phyloP scores from a whole-genome alignment of 2,113 vertebrate species.

The Pipra filicauda region DNA sequence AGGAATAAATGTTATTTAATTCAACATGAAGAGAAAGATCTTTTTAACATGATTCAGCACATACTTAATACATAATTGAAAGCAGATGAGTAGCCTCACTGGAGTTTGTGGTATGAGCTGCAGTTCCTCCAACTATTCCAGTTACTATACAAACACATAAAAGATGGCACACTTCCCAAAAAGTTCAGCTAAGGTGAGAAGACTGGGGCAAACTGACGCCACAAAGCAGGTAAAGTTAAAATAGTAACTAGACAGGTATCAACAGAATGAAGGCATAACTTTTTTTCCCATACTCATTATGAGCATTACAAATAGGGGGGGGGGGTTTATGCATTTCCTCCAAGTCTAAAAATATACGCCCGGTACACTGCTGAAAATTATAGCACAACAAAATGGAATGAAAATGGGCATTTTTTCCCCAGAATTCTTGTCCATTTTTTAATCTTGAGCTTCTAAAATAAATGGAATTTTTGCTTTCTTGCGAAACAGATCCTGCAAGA shows the following conservation, averaged over 20 bases:
- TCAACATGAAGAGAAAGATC: constrained; percentile 6
- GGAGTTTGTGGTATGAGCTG: not conserved
- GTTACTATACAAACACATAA: not conserved
- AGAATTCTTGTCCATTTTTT: not conserved
- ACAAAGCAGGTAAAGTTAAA: not conserved
- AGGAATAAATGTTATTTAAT: constrained; percentile 50
- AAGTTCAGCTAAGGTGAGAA: not conserved
- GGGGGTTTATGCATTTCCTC: not conserved
- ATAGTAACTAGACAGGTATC: not conserved
- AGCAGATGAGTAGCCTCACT: not conserved
- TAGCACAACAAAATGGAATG: not conserved
- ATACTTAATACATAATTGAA: constrained; percentile 33
- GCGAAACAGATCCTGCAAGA: not conserved
- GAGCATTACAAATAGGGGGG: not conserved
- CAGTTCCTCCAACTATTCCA: not conserved
- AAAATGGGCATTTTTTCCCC: not conserved
- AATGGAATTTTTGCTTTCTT: not conserved
- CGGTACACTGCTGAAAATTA: not conserved
- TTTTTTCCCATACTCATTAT: not conserved
- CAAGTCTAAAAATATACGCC: not conserved
- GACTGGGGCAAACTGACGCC: not conserved
- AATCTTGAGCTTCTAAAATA: not conserved
- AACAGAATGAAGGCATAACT: not conserved
- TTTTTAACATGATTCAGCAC: constrained; percentile 41
- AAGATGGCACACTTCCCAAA: not conserved